Evolutionary conservation across 2,888 invertebrate genomes (phyloP).

Genomic region (Caenorhabditis sp.): DNA sequence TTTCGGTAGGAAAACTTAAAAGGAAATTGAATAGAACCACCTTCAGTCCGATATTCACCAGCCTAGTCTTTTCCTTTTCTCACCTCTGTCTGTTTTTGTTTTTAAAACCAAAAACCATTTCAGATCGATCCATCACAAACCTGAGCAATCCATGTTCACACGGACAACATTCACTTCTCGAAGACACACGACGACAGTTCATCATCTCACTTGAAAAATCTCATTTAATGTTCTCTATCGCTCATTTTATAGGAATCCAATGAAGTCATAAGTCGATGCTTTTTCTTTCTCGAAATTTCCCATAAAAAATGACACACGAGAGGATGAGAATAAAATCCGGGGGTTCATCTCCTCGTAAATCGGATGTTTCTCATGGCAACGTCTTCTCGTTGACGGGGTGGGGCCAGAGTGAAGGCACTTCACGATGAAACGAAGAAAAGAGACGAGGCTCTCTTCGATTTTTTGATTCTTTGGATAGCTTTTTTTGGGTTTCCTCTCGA

Average conservation of each 20-base stretch:
- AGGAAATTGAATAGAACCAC: neutral
- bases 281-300: neutral
- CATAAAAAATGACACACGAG: constrained; percentile 1
- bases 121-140: constrained; percentile 31
- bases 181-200: neutral
- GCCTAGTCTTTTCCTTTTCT: neutral
- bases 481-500: neutral
- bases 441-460: neutral
- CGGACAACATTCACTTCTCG: constrained; percentile 37
- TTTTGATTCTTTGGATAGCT: neutral
- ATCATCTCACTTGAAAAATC: constrained; percentile 14
- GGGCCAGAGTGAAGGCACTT: constrained; percentile 1
- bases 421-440: neutral
- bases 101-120: neutral
- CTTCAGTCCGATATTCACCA: too few relatives aligned
- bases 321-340: constrained; percentile 22
- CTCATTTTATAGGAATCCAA: constrained; percentile 30
- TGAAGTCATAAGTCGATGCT: constrained; percentile 7
- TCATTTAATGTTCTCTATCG: neutral
- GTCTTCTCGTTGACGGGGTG: neutral
- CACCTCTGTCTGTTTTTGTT: too few relatives aligned
- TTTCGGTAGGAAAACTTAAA: neutral
- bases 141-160: constrained; percentile 49
- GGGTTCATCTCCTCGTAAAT: constrained; percentile 10
- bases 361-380: constrained; percentile 46